Base-by-base conservation (phyloP, 2,797 vertebrate genomes). In the Pterois miles region DNA sequence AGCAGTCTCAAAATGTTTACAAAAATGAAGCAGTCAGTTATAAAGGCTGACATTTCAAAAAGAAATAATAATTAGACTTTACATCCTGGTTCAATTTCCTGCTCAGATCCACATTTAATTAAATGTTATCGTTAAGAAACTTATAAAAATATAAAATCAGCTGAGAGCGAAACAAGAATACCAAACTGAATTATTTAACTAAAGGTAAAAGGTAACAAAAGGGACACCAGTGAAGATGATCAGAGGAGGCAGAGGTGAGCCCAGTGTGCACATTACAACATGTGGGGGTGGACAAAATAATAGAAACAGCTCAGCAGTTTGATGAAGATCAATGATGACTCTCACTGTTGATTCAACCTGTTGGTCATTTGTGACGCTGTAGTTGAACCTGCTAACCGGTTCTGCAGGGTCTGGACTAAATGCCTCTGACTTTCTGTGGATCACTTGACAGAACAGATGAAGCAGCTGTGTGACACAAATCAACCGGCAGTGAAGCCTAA, bases 121-220 rank as follows among this genome's bases (percentile, higher is more conserved):
- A n/a, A 27, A n/a, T 56, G n/a, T 46, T n/a, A 1, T 16, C 33
- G 7, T 56, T 52, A 8, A 33, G 18, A 81, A 73, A 74, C 8
- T 62, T 86, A 80, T 52, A 86, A 82, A 88, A 77, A 68, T 81
- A 77, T 65, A 82, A 87, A 85, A 68, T 14, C 34, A 33, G 48
- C 58, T 31, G 59, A 57, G 22, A 22, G 8, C 5, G 8, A 25
- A 68, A 29, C 2, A 53, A 60, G 16, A 71, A 53, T 8, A 27
- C 22, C 14, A 58, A 46, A 57, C 5, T 8, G 18, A 60, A 33
- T 12, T 5, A 11, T 16, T 63, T 3, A 1, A 52, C 33, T 14
- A 7, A 20, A 50, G 16, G 31, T 12, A 43, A 27, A 58, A 57
- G 18, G 13, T 22, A 29, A 65, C 18, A 64, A 33, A 11, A 23